These are phyloP conservation scores for Oenanthe melanoleuca DNA, from an alignment of 2,113 vertebrate genomes.

Conservation along the genomic window DNA sequence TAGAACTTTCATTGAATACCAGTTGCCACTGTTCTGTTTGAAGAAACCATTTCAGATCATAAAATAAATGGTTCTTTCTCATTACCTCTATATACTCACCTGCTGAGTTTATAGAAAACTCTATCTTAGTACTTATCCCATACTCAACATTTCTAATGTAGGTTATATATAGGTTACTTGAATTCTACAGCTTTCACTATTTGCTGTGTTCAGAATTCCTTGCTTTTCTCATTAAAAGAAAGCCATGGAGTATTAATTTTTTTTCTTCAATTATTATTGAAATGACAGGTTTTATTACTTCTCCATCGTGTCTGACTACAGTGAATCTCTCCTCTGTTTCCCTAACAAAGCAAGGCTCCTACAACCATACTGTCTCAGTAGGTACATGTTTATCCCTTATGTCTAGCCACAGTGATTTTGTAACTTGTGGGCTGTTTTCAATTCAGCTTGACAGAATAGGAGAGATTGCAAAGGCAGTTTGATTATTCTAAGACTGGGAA, in stretches of 20 bases:
- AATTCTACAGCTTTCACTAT: background rate
- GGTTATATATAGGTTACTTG: background rate
- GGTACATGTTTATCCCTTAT: background rate
- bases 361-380: background rate
- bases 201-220: background rate
- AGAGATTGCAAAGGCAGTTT: background rate
- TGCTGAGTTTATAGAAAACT: background rate
- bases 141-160: background rate
- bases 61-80: background rate
- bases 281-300: background rate
- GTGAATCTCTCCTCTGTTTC: background rate
- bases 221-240: background rate
- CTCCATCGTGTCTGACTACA: background rate
- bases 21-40: background rate
- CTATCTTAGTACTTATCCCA: background rate
- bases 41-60: background rate
- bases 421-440: background rate
- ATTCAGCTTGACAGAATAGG: background rate
- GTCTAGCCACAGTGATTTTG: background rate
- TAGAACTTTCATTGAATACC: background rate
- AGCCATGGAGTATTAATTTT: background rate
- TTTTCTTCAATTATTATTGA: background rate
- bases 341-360: background rate
- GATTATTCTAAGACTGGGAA: background rate
- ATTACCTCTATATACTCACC: background rate